Percentiles rank a stretch among this genome's conserved stretches.
These are phyloP conservation scores for Actinopyga echinites DNA, from an alignment of 53 echinoderm and acorn worm species.

Conservation along the genomic window DNA sequence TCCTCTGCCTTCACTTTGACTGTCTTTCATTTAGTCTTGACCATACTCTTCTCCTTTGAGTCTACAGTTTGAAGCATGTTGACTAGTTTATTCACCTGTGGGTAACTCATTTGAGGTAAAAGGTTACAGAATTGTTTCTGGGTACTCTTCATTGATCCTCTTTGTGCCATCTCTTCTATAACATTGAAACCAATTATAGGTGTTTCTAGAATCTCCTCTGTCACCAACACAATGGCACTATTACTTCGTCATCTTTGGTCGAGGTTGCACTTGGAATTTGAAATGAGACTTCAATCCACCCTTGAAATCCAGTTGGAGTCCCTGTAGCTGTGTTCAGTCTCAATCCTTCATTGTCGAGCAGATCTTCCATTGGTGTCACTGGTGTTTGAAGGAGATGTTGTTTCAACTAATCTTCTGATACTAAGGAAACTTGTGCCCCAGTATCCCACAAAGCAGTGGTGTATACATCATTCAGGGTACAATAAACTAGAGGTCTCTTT, in stretches of 20 bases:
- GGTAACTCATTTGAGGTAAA: neutral
- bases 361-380: conserved; percentile 35
- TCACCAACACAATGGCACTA: conserved; percentile 41
- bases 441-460: conserved; percentile 64
- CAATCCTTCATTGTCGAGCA: conserved; percentile 22
- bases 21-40: neutral
- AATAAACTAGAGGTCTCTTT: conserved; percentile 53
- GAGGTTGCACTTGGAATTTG: neutral
- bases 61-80: conserved; percentile 1
- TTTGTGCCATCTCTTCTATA: conserved; percentile 25
- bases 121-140: neutral
- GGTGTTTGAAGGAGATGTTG: conserved; percentile 28
- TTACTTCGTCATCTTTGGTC: neutral
- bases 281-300: conserved; percentile 31
- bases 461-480: conserved; percentile 37
- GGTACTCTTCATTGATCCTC: neutral
- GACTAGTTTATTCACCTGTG: neutral
- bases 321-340: conserved; percentile 2
- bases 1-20: neutral
- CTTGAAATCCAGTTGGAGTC: conserved; percentile 9
- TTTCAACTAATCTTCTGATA: conserved; percentile 43
- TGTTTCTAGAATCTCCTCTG: conserved; percentile 11
- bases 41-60: neutral
- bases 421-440: conserved; percentile 58
- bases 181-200: conserved; percentile 51